Evolutionary conservation across 2,888 invertebrate species (phyloP).

Genomic region (Euclidia mi): DNA sequence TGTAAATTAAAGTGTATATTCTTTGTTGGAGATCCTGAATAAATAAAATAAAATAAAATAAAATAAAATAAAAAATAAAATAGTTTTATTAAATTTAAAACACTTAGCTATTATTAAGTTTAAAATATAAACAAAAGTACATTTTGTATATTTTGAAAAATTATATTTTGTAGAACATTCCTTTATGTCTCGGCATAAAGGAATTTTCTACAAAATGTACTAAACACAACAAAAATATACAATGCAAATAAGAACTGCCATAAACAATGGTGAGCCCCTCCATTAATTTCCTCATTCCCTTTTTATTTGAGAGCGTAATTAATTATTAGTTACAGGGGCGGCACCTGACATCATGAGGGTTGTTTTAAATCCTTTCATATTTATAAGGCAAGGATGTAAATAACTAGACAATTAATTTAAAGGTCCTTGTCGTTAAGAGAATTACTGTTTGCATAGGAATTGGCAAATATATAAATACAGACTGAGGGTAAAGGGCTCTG

Average conservation of each 20-base stretch:
- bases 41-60: too few species aligned
- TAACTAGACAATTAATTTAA: slow-evolving; percentile 2
- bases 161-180: too few species aligned
- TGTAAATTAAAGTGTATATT: too few species aligned
- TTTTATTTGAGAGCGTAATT: slow-evolving; percentile 25
- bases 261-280: slow-evolving; percentile 45
- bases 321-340: slow-evolving; percentile 17
- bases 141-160: slow-evolving; percentile 8
- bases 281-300: slow-evolving; percentile 39
- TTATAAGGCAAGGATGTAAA: slow-evolving; percentile 8
- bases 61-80: too few species aligned
- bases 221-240: slow-evolving; percentile 27
- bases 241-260: slow-evolving; percentile 44
- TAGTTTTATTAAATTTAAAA: too few species aligned
- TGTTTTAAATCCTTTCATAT: slow-evolving; percentile 16
- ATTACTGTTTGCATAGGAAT: too few species aligned
- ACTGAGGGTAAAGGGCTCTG: too few species aligned
- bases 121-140: too few species aligned
- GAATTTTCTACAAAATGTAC: slow-evolving; percentile 8
- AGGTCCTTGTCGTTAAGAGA: background rate
- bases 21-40: too few species aligned
- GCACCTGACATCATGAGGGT: slow-evolving; percentile 14
- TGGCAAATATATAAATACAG: too few species aligned
- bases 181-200: too few species aligned
- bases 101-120: slow-evolving; percentile 4